phyloP scores from a whole-genome alignment of 1,140 invertebrate species.

The Bombus impatiens region DNA sequence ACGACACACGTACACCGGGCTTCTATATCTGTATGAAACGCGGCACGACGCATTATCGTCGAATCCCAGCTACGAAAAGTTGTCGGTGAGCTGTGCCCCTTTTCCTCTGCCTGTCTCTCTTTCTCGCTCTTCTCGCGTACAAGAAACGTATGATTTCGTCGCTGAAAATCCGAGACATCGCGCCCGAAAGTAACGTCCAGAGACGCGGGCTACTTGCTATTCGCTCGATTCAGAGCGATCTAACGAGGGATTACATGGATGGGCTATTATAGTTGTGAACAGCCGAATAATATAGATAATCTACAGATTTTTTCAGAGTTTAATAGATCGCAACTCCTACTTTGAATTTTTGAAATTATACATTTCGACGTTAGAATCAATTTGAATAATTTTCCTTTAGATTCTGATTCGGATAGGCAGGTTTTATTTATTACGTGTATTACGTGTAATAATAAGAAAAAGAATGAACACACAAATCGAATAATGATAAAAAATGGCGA shows the following conservation, averaged over 20 bases:
- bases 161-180: neutral
- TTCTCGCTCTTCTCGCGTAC: too few relatives aligned
- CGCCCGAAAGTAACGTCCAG: neutral
- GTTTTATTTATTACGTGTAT: neutral
- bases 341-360: too few relatives aligned
- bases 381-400: neutral
- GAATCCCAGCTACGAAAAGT: conserved; percentile 7
- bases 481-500: conserved; percentile 16
- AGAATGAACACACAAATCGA: too few relatives aligned
- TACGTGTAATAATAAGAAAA: neutral
- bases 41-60: conserved; percentile 27
- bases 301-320: neutral
- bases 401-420: neutral
- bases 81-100: neutral
- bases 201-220: neutral
- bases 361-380: too few relatives aligned
- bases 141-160: neutral
- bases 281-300: too few relatives aligned
- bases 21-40: conserved; percentile 55
- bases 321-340: too few relatives aligned
- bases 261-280: neutral
- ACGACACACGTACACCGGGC: conserved; percentile 71
- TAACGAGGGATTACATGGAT: neutral
- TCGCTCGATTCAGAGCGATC: too few relatives aligned
- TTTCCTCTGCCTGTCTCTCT: too few relatives aligned